A percentile compares a stretch with the other conserved stretches of the same genome.
phyloP scores from a whole-genome alignment of 2,797 vertebrate genomes.

The Microctenopoma steveboyesi region DNA sequence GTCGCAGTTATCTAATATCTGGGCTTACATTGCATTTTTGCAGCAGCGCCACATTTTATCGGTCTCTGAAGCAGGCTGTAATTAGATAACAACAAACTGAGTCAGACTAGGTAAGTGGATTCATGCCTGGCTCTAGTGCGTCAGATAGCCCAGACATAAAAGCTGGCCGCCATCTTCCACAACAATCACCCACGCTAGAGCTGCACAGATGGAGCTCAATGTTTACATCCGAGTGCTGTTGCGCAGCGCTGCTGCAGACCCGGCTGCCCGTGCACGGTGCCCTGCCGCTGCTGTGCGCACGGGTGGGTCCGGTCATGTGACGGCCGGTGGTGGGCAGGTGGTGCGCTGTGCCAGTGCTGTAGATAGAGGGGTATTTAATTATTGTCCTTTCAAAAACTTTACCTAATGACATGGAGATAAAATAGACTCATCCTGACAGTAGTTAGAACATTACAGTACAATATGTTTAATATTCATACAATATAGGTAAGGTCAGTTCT shows the following conservation, averaged over 20 bases:
- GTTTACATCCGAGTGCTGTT: constrained; percentile 51
- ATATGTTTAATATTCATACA: too few relatives aligned
- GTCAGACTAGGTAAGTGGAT: not conserved
- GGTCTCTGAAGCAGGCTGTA: constrained; percentile 8
- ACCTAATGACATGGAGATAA: not conserved
- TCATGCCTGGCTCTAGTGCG: not conserved
- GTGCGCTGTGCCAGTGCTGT: not conserved
- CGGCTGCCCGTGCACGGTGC: constrained; percentile 25
- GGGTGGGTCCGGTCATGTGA: constrained; percentile 66
- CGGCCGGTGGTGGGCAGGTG: constrained; percentile 15
- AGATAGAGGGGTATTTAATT: not conserved
- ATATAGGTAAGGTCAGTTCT: too few relatives aligned
- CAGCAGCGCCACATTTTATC: constrained; percentile 7
- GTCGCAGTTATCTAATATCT: constrained; percentile 8
- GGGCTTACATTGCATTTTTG: constrained; percentile 1
- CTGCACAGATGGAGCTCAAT: constrained; percentile 19
- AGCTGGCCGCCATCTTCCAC: not conserved
- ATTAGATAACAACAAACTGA: constrained; percentile 12
- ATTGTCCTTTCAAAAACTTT: not conserved
- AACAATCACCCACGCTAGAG: not conserved
- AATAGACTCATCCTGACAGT: too few relatives aligned
- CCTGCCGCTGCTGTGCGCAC: constrained; percentile 20
- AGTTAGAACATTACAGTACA: too few relatives aligned
- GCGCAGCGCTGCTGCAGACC: constrained; percentile 46
- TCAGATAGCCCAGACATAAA: not conserved